Conservation (phyloP, 1,140 invertebrate species). For the Propsilocerus akamusi region DNA sequence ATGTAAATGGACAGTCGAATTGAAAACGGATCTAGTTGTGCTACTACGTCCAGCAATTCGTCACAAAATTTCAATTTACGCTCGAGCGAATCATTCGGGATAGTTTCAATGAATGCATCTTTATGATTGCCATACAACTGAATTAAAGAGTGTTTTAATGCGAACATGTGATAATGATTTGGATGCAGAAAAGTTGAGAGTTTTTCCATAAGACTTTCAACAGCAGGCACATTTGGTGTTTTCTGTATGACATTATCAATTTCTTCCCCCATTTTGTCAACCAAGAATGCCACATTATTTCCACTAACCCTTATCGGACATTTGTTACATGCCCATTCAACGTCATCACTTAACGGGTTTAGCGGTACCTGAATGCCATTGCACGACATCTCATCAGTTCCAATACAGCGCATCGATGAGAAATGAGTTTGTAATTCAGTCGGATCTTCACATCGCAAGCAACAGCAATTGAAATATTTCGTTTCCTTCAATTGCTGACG, state of each 20-base stretch:
- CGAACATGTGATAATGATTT: constrained; percentile 63
- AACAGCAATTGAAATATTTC: constrained; percentile 63
- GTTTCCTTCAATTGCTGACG: constrained; percentile 56
- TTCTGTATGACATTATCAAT: constrained; percentile 42
- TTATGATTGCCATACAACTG: constrained; percentile 53
- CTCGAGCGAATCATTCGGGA: constrained; percentile 34
- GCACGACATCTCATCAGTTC: constrained; percentile 31
- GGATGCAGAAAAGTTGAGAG: constrained; percentile 49
- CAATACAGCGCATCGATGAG: constrained; percentile 50
- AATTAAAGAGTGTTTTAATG: constrained; percentile 57
- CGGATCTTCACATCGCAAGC: constrained; percentile 52
- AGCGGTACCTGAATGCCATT: constrained; percentile 43
- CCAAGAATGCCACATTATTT: constrained; percentile 25
- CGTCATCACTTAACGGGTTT: constrained; percentile 41
- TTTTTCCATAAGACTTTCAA: constrained; percentile 41
- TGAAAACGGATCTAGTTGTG: constrained; percentile 45
- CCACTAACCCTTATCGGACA: constrained; percentile 38
- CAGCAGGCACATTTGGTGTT: constrained; percentile 32
- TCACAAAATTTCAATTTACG: constrained; percentile 45
- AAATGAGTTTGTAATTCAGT: constrained; percentile 59
- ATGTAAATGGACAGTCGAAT: constrained; percentile 48
- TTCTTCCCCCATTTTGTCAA: constrained; percentile 50
- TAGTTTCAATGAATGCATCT: constrained; percentile 29
- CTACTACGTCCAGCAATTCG: constrained; percentile 40
- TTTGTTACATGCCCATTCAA: constrained; percentile 53